Evolutionary conservation across 1,140 invertebrate genomes (phyloP), one percentile per base, ranked within the genome.

Genomic region (Cepaea nemoralis): DNA sequence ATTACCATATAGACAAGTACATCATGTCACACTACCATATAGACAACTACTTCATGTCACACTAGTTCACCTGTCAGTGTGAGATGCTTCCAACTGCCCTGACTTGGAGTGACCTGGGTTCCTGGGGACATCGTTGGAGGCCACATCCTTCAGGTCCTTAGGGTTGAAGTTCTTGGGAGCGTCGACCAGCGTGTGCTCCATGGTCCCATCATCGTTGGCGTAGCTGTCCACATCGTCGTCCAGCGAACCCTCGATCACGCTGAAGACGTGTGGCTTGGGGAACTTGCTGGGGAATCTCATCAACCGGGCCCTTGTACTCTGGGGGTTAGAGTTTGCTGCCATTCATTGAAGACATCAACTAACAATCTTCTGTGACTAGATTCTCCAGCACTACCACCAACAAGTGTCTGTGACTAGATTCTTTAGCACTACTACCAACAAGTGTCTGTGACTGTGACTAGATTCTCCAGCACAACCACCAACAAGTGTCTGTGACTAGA

Each of bases 191-290:
- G 71, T 76, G 39, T 75, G 71, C 40, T 75, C 73, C 48, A 75
- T 50, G 27, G 79, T 74, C 14, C 79, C 79, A 31, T 81, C 71
- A 33, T 75, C 27, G 45, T 75, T 81, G 6, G 39, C 55, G 22
- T 19, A 63, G 55, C 63, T 81, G 37, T 75, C 73, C 1, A 80
- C 40, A 66, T 80, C 77, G 33, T 80, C 77, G 31, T 80, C 77
- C 8, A 80, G 63, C 0, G 77, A 80, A 37, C 77, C 77, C n/a
- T 80, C 66, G 3, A 80, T 48, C 39, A 80, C 77, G 42, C 66
- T 45, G 66, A 80, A 70, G 1, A 80, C 67, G 33, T 80, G 77
- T 14, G 77, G 77, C 42, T 71, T 80, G 66, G 77, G 77, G 67
- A 39, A 80, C 24, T 27, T 48, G 50, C 45, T 66, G 24, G 48